Evolutionary conservation across 2,888 invertebrate genomes (phyloP), one percentile per base, ranked within the genome.

Genomic region (Caenorhabditis sulstoni): DNA sequence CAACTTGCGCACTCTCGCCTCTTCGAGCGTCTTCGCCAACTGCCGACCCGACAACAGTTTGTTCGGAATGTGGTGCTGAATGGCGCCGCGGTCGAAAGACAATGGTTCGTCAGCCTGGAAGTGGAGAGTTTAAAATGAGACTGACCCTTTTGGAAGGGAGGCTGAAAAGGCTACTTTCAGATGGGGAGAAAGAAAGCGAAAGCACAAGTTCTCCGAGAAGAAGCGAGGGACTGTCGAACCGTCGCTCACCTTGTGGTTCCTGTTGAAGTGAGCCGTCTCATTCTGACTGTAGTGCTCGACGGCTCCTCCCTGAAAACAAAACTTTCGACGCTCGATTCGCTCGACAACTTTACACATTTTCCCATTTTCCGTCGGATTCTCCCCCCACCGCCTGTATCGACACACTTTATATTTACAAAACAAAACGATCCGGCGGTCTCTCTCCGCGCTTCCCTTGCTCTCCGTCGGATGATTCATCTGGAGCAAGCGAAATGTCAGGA

Each of bases 271-370:
- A 8, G 86, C 86, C 37, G 85, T 83, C 47, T 82, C 82, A 53
- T 86, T 85, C 35, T 82, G 82, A n/a, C 81, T 84, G 71, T 87
- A 87, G 41, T 82, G 80, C 37, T 79, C 79, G 64, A 82, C 74
- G 16, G 81, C 80, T 45, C 76, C 65, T 12, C 81, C 82, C 85
- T 85, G 81, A 29, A 29, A 29, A 5, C 29, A 29, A 29, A 29
- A 29, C 29, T 3, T 7, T 29, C 29, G 29, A 5, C 29, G 29
- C 29, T 29, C 29, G 29, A 5, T 29, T 29, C 18, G 82, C 14
- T 44, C 8, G 7, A 18, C 9, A 50, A 29, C 35, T 47, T 53
- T 53, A 65, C 49, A 50, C 35, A 23, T 14, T n/a, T 23, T 39
- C 7, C 12, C 12, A 1, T 22, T 41, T 22, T 12, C 5, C 35